A percentile compares a stretch with the other conserved stretches of the same genome.
phyloP scores from a whole-genome alignment of 2,888 invertebrate species.

The Tiliacea aurago region DNA sequence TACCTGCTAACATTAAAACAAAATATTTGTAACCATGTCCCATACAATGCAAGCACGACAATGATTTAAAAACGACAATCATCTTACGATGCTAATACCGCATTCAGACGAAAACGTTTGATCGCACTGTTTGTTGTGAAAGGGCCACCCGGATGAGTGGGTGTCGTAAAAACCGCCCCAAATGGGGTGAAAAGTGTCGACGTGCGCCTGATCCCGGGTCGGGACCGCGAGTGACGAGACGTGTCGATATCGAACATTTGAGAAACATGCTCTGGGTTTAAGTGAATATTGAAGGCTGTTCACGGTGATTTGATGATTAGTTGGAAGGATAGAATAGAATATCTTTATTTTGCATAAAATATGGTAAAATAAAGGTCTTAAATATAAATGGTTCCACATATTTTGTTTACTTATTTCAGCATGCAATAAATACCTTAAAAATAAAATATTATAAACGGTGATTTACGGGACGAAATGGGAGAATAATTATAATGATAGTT shows the following conservation, averaged over 20 bases:
- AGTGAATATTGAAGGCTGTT: conserved; percentile 44
- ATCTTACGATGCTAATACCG: conserved; percentile 31
- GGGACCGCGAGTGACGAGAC: conserved; percentile 56
- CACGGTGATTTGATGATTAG: conserved; percentile 24
- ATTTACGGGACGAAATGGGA: neutral
- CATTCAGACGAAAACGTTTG: conserved; percentile 59
- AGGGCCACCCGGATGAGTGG: conserved; percentile 65
- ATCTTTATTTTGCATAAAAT: no score
- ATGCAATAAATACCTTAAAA: no score
- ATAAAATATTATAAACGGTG: no score
- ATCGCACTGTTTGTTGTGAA: conserved; percentile 64
- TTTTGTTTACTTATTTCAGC: no score
- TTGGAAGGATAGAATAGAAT: neutral
- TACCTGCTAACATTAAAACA: neutral
- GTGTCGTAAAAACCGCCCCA: conserved; percentile 81
- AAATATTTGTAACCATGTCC: neutral
- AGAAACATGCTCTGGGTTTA: conserved; percentile 39
- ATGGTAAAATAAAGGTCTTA: no score
- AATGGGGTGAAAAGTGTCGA: conserved; percentile 85
- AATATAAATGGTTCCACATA: no score
- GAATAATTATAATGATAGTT: neutral
- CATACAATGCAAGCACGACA: conserved; percentile 11
- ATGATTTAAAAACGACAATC: conserved; percentile 41
- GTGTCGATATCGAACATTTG: conserved; percentile 66
- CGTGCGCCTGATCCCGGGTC: conserved; percentile 74